phyloP scores from a whole-genome alignment of 2,888 invertebrate genomes.

The Campaea margaritaria region DNA sequence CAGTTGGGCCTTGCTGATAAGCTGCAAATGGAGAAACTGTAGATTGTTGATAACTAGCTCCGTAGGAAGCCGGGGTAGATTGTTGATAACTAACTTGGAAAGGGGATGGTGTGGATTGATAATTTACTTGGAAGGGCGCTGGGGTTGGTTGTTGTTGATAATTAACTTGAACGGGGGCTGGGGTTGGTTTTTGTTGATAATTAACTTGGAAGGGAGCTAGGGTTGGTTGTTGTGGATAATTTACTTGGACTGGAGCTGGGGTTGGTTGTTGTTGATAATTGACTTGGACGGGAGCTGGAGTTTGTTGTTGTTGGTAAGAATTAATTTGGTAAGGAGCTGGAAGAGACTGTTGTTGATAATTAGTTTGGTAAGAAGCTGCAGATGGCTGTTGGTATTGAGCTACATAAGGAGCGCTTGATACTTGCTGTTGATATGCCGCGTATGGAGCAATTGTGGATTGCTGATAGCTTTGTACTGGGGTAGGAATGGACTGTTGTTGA shows the following conservation, averaged over 20 bases:
- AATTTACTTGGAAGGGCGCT: neutral
- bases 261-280: constrained; percentile 9
- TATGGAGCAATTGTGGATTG: constrained; percentile 10
- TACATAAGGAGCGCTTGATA: constrained; percentile 2
- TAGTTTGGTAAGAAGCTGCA: constrained; percentile 3
- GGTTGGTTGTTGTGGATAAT: constrained; percentile 9
- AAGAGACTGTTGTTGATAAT: constrained; percentile 9
- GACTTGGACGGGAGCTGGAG: constrained; percentile 1
- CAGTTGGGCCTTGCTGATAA: constrained; percentile 13
- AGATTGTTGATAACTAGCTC: constrained; percentile 7
- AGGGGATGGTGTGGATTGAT: too few relatives aligned
- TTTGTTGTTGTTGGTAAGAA: constrained; percentile 5
- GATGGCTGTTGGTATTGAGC: constrained; percentile 12
- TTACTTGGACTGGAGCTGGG: neutral
- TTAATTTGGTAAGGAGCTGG: constrained; percentile 12
- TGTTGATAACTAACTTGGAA: too few relatives aligned
- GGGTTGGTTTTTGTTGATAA: constrained; percentile 1
- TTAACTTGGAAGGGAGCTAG: constrained; percentile 12
- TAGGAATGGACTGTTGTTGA: constrained; percentile 9
- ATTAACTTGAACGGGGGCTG: neutral
- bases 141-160: constrained; percentile 3
- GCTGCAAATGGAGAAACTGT: constrained; percentile 7
- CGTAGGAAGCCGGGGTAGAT: too few relatives aligned
- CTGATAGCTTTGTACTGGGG: constrained; percentile 19
- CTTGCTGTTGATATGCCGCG: constrained; percentile 8